Percentiles rank a stretch among this genome's conserved stretches.
phyloP scores from a whole-genome alignment of 1,140 invertebrate genomes.

The Pachypsylla venusta region DNA sequence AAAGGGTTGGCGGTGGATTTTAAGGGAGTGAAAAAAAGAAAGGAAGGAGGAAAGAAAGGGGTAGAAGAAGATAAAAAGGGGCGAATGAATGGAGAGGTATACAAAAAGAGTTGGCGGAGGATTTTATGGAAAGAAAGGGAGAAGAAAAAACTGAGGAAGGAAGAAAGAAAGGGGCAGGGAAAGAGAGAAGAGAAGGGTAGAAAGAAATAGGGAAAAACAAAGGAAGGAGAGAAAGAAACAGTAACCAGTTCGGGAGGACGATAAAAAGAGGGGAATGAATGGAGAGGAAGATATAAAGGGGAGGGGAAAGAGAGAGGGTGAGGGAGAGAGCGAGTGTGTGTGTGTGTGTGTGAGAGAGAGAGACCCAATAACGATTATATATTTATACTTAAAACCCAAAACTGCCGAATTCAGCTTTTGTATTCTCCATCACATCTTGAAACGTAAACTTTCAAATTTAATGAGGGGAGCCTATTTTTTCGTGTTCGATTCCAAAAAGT shows the following conservation, averaged over 20 bases:
- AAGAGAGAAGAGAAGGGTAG: too few species aligned
- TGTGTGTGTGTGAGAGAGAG: conserved; percentile 27
- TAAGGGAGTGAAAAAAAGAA: conserved; percentile 15
- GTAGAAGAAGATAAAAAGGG: not conserved
- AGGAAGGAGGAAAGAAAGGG: not conserved
- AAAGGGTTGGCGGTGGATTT: too few species aligned
- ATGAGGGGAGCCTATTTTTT: not conserved
- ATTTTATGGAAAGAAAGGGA: not conserved
- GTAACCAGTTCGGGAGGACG: too few species aligned
- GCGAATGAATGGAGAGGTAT: not conserved
- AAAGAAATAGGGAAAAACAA: too few species aligned
- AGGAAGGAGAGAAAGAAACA: too few species aligned
- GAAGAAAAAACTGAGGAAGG: not conserved
- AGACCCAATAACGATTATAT: too few species aligned
- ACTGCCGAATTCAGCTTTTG: too few species aligned
- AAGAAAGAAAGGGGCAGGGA: conserved; percentile 7
- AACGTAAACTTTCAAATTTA: not conserved
- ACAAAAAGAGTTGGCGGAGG: not conserved
- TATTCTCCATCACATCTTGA: not conserved
- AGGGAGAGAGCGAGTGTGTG: not conserved
- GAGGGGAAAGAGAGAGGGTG: not conserved
- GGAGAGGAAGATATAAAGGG: not conserved
- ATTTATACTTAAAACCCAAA: too few species aligned
- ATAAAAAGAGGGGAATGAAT: conserved; percentile 27
- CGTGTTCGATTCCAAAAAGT: not conserved